phyloP scores from a whole-genome alignment of 2,888 invertebrate species.

The Gnatocerus cornutus region DNA sequence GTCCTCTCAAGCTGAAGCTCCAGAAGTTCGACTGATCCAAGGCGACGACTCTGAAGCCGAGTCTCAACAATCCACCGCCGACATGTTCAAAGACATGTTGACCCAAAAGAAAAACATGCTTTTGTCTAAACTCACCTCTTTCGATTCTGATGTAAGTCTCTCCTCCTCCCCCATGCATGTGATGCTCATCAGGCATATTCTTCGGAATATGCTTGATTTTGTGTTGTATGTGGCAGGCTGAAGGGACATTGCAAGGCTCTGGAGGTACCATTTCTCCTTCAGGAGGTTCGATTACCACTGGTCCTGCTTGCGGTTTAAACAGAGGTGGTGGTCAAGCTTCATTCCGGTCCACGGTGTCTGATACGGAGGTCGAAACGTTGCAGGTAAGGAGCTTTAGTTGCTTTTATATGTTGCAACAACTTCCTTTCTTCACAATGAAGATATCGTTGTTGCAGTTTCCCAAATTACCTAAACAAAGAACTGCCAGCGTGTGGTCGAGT shows the following conservation, averaged over 20 bases:
- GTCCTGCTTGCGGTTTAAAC: slow-evolving; percentile 80
- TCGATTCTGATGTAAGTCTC: slow-evolving; percentile 90
- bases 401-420: not conserved
- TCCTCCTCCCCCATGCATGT: slow-evolving; percentile 19
- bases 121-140: slow-evolving; percentile 89
- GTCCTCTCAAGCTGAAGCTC: slow-evolving; percentile 79
- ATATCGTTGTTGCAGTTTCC: slow-evolving; percentile 75
- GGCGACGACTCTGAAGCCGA: slow-evolving; percentile 77
- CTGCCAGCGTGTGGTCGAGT: slow-evolving; percentile 93
- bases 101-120: slow-evolving; percentile 93
- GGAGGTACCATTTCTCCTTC: slow-evolving; percentile 75
- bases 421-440: slow-evolving; percentile 2
- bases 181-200: slow-evolving; percentile 51
- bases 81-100: slow-evolving; percentile 95
- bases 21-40: slow-evolving; percentile 76
- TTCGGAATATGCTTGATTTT: slow-evolving; percentile 64
- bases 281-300: slow-evolving; percentile 87
- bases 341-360: slow-evolving; percentile 93
- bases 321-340: slow-evolving; percentile 82
- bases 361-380: slow-evolving; percentile 93
- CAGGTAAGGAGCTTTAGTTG: slow-evolving; percentile 78
- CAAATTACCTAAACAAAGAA: slow-evolving; percentile 83
- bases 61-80: slow-evolving; percentile 86
- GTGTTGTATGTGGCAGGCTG: slow-evolving; percentile 71
- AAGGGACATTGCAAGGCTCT: slow-evolving; percentile 81